Percentiles rank a stretch among this genome's conserved stretches.
phyloP scores from a whole-genome alignment of 2,797 vertebrate species.

The Kryptopterus vitreolus region DNA sequence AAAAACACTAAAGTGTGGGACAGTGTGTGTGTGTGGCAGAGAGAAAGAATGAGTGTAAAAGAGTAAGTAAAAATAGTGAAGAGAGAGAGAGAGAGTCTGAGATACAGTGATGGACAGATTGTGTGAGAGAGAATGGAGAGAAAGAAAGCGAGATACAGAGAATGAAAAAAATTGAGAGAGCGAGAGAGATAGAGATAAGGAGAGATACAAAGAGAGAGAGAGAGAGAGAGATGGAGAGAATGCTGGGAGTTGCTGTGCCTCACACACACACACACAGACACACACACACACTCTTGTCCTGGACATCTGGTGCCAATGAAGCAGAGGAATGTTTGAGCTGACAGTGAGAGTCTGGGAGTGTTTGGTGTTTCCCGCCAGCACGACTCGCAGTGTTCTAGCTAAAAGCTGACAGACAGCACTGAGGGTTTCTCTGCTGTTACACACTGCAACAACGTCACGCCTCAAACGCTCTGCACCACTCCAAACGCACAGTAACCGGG shows the following conservation, averaged over 20 bases:
- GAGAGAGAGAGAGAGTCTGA: neutral
- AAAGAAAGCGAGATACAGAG: neutral
- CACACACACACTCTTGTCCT: slow-evolving; percentile 63
- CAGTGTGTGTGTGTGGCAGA: too few species aligned
- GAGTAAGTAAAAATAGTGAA: too few species aligned
- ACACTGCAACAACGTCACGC: neutral
- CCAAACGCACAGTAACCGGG: neutral
- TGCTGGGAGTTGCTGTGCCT: slow-evolving; percentile 1
- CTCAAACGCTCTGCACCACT: neutral
- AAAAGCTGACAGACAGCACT: neutral
- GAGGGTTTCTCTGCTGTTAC: neutral
- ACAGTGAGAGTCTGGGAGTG: slow-evolving; percentile 49
- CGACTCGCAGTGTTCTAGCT: slow-evolving; percentile 56
- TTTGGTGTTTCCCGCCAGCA: slow-evolving; percentile 1
- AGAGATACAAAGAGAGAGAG: neutral
- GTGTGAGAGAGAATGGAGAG: too few species aligned
- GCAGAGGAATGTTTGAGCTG: slow-evolving; percentile 72
- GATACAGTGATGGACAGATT: neutral
- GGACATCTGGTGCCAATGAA: slow-evolving; percentile 82
- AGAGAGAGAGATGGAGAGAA: neutral
- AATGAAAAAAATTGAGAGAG: neutral
- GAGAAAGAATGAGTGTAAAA: too few species aligned
- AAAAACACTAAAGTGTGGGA: too few species aligned
- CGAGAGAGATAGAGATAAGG: neutral
- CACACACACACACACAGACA: too few species aligned